Evolutionary conservation across 2,113 vertebrate species (phyloP).

Genomic region (Solenodon paradoxus): DNA sequence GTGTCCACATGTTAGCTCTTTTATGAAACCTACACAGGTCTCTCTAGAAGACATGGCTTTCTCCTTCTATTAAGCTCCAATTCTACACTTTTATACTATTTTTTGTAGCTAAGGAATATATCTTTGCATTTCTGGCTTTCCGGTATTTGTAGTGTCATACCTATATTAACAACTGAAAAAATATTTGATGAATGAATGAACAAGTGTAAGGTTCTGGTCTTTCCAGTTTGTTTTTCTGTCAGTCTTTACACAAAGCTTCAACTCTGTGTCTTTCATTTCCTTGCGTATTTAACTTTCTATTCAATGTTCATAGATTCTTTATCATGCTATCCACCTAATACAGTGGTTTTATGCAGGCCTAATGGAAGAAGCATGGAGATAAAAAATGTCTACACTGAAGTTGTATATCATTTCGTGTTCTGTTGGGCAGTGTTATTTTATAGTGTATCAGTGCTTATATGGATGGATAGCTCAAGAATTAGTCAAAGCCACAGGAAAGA

Average conservation of each 20-base stretch:
- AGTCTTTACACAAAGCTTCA: not conserved
- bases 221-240: not conserved
- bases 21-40: not conserved
- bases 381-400: rapidly evolving
- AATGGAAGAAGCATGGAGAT: not conserved
- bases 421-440: not conserved
- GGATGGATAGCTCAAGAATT: not conserved
- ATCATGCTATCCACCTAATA: not conserved
- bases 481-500: not conserved
- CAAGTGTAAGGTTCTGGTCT: not conserved
- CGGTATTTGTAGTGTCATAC: too few relatives aligned
- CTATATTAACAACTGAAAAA: not conserved
- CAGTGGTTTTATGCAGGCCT: not conserved
- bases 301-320: not conserved
- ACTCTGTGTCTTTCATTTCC: not conserved
- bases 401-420: not conserved
- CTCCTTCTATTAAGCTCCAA: not conserved
- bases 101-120: not conserved
- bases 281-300: not conserved
- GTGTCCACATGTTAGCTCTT: not conserved
- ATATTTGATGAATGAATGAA: not conserved
- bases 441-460: not conserved
- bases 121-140: not conserved
- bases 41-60: not conserved
- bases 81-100: not conserved